These are phyloP conservation scores for Plebejus melissa DNA, from an alignment of 2,888 invertebrate species.

Conservation along the genomic window DNA sequence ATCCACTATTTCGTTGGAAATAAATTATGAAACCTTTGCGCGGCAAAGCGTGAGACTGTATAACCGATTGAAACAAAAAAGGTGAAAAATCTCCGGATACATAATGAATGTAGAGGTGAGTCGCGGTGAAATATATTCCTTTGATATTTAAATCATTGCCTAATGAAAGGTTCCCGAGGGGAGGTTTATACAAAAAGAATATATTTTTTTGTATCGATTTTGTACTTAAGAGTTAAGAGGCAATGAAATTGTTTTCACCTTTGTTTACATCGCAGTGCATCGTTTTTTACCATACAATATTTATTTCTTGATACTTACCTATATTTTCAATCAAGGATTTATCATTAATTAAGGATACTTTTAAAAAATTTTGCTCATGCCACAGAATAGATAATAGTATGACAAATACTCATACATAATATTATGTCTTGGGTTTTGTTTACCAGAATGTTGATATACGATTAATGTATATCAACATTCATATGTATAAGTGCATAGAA, in stretches of 20 bases:
- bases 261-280: neutral
- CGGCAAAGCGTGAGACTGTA: constrained; percentile 34
- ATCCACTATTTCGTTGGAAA: constrained; percentile 16
- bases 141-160: constrained; percentile 64
- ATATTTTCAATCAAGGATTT: too few species aligned
- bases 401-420: neutral
- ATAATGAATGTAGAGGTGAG: constrained; percentile 49
- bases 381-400: too few species aligned
- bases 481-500: too few species aligned
- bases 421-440: neutral
- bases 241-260: constrained; percentile 17
- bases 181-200: constrained; percentile 31
- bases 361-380: neutral
- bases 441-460: too few species aligned
- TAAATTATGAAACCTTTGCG: constrained; percentile 30
- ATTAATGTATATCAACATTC: too few species aligned
- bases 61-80: constrained; percentile 37
- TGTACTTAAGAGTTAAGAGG: constrained; percentile 2
- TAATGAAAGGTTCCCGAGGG: constrained; percentile 58
- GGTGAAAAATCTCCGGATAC: constrained; percentile 42
- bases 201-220: constrained; percentile 27
- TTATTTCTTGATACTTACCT: too few species aligned
- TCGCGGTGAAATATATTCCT: constrained; percentile 59
- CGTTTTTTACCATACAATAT: neutral
- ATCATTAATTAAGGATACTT: too few species aligned